Evolutionary conservation across 1,140 invertebrate genomes (phyloP).

Genomic region (Akabosia matsudoensis): DNA sequence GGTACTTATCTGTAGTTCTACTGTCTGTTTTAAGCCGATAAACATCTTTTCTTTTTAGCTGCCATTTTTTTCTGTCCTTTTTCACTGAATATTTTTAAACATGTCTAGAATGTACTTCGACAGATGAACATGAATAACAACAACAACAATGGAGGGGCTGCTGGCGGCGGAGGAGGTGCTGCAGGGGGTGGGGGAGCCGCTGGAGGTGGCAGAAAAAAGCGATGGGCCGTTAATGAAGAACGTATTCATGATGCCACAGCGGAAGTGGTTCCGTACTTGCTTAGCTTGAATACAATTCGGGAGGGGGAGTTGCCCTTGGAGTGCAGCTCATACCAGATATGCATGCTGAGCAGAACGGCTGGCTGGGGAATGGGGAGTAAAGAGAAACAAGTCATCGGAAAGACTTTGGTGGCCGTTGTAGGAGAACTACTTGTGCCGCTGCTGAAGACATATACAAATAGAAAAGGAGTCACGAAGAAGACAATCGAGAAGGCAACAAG

Average conservation of each 20-base stretch:
- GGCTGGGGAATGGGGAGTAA: not conserved
- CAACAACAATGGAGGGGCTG: too few species aligned
- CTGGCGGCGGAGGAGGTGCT: not conserved
- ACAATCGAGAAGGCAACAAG: not conserved
- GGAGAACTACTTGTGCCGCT: not conserved
- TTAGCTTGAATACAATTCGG: not conserved
- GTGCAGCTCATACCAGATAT: not conserved
- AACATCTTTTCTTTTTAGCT: too few species aligned
- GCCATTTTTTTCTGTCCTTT: too few species aligned
- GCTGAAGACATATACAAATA: not conserved
- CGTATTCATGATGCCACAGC: not conserved
- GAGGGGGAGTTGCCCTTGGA: not conserved
- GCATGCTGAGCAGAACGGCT: not conserved
- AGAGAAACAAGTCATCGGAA: not conserved
- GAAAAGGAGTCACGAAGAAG: not conserved
- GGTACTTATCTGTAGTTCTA: not conserved
- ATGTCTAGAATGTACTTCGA: slow-evolving; percentile 6
- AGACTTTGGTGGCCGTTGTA: not conserved
- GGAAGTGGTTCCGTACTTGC: not conserved
- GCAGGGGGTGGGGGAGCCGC: not conserved
- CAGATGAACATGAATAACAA: slow-evolving; percentile 1
- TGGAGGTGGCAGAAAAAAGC: not conserved
- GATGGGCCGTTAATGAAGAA: too few species aligned
- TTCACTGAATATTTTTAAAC: not conserved
- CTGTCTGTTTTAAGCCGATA: not conserved